phyloP scores from a whole-genome alignment of 37 sponge, comb jelly and placozoan genomes.

The Geodia barretti region DNA sequence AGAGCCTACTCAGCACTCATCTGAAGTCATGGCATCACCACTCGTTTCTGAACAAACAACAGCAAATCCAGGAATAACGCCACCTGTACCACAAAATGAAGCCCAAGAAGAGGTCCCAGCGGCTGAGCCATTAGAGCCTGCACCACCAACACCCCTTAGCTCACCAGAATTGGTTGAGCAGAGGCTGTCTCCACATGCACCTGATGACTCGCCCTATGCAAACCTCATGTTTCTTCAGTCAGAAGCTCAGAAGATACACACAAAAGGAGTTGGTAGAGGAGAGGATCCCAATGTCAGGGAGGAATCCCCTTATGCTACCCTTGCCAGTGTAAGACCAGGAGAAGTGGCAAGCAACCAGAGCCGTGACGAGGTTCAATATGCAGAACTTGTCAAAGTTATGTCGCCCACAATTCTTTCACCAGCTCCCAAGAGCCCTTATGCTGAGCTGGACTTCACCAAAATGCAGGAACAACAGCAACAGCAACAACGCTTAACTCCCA shows the following conservation, averaged over 20 bases:
- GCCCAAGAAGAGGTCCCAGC: no score
- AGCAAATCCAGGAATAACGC: no score
- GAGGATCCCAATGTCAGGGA: neutral
- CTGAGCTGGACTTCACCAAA: constrained; percentile 24
- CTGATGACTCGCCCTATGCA: neutral
- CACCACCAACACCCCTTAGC: no score
- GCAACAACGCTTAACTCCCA: no score
- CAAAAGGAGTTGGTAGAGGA: neutral
- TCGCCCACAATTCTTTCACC: neutral
- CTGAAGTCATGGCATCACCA: no score
- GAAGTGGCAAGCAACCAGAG: neutral
- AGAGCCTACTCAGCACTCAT: no score
- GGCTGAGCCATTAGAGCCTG: no score
- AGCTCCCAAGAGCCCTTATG: constrained; percentile 15
- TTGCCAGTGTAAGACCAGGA: constrained; percentile 16
- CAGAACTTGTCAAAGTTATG: neutral
- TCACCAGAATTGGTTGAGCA: no score
- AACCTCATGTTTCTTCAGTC: neutral
- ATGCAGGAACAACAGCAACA: neutral
- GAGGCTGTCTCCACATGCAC: neutral
- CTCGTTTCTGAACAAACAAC: no score
- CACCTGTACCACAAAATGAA: no score
- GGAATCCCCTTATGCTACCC: constrained; percentile 36
- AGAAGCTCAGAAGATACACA: neutral
- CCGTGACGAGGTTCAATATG: neutral